These are phyloP conservation scores for Lasiommata megera DNA, from an alignment of 2,888 invertebrate genomes.

Conservation along the genomic window DNA sequence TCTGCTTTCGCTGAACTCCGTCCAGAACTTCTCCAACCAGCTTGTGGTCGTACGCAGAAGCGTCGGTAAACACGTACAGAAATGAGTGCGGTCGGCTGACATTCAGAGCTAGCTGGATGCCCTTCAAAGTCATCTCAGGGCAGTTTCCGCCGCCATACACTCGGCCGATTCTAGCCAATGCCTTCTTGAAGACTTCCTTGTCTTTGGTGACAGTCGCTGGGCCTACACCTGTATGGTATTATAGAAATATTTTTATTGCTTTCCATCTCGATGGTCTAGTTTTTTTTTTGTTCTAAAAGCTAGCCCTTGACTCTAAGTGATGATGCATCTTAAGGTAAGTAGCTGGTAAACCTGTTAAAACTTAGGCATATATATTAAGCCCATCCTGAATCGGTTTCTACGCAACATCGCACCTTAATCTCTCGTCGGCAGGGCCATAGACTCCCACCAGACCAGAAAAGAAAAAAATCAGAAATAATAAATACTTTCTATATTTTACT, in stretches of 20 bases:
- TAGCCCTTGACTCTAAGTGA: too few relatives aligned
- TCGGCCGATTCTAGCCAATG: conserved; percentile 72
- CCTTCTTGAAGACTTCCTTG: conserved; percentile 80
- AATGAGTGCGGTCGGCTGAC: conserved; percentile 84
- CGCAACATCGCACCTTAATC: too few relatives aligned
- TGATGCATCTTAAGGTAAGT: too few relatives aligned
- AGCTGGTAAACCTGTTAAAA: too few relatives aligned
- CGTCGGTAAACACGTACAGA: conserved; percentile 89
- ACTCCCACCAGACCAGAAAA: too few relatives aligned
- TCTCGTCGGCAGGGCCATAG: too few relatives aligned
- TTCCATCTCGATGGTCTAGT: too few relatives aligned
- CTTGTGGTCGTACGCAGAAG: conserved; percentile 85
- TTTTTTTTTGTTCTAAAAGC: too few relatives aligned
- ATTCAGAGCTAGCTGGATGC: conserved; percentile 84
- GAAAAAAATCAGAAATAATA: too few relatives aligned
- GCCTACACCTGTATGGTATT: conserved; percentile 83
- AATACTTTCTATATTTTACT: too few relatives aligned
- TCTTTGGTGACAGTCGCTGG: conserved; percentile 84
- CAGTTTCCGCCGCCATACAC: conserved; percentile 88
- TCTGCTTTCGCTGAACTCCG: conserved; percentile 86
- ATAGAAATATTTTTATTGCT: background rate
- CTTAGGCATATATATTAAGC: too few relatives aligned
- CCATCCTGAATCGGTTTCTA: too few relatives aligned
- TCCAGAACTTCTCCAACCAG: conserved; percentile 83
- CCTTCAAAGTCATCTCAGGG: conserved; percentile 86